Conservation (phyloP, 2,888 invertebrate species). For the Cephus pulcher region DNA sequence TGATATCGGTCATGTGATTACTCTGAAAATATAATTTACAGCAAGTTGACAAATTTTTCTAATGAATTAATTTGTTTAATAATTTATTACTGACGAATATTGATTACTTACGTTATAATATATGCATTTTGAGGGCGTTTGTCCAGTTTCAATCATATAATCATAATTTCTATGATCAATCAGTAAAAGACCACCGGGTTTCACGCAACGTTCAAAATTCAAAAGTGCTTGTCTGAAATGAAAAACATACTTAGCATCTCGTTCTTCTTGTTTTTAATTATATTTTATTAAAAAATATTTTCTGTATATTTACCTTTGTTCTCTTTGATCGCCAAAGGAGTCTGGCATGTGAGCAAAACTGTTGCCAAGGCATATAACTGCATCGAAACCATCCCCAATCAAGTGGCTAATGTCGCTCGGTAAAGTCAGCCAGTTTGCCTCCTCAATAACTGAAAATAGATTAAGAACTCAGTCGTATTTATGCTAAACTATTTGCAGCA, state of each 20-base stretch:
- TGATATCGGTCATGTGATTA: constrained; percentile 83
- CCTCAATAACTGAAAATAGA: constrained; percentile 80
- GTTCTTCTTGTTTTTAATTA: neutral
- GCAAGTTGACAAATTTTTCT: neutral
- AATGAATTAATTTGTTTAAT: neutral
- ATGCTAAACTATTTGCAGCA: neutral
- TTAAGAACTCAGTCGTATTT: neutral
- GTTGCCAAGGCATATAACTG: constrained; percentile 90
- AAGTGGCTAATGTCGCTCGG: constrained; percentile 77
- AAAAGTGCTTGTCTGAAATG: constrained; percentile 73
- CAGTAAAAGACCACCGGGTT: constrained; percentile 85
- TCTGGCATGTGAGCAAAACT: constrained; percentile 92
- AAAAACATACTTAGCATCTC: constrained; percentile 18
- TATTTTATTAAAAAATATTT: neutral
- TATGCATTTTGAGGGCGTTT: constrained; percentile 84
- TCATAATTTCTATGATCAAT: constrained; percentile 94
- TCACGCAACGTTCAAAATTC: constrained; percentile 86
- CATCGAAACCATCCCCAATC: constrained; percentile 81
- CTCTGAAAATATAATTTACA: constrained; percentile 70
- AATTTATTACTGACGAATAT: neutral
- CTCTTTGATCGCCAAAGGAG: constrained; percentile 80
- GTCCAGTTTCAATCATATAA: constrained; percentile 80
- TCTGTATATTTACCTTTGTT: constrained; percentile 72
- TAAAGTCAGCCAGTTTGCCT: constrained; percentile 90
- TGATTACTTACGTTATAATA: constrained; percentile 84